Evolutionary conservation across 2,113 vertebrate genomes (phyloP).

Genomic region (Prunella fulvescens): DNA sequence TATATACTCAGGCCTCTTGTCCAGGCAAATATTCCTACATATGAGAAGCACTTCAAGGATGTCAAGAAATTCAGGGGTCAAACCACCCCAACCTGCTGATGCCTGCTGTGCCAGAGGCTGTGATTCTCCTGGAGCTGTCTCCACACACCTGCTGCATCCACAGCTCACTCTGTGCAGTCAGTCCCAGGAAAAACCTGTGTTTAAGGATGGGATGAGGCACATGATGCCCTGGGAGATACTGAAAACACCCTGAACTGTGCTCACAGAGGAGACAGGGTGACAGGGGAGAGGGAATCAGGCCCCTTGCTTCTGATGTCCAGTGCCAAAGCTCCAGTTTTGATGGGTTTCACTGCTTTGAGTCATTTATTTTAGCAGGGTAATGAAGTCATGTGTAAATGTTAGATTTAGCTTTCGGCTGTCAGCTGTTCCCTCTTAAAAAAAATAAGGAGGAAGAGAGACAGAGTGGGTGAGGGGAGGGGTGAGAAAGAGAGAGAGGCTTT

Average conservation of each 20-base stretch:
- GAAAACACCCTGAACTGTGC: background rate
- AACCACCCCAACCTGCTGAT: background rate
- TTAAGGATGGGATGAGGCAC: background rate
- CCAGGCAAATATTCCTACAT: background rate
- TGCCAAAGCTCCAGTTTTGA: background rate
- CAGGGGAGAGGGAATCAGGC: background rate
- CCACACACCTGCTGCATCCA: background rate
- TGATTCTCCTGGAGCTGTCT: background rate
- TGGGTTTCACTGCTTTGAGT: background rate
- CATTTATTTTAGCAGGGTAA: conserved; percentile 38
- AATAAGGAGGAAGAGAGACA: background rate
- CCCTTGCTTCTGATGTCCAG: background rate
- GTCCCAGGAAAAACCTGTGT: background rate
- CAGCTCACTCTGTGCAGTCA: background rate
- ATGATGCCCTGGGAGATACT: background rate
- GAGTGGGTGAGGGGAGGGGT: background rate
- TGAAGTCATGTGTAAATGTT: conserved; percentile 48
- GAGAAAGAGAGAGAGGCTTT: conserved; percentile 25
- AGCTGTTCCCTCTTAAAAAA: conserved; percentile 42
- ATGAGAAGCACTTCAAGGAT: background rate
- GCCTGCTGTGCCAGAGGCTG: background rate
- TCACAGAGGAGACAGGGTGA: background rate
- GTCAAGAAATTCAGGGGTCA: background rate
- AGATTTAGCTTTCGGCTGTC: conserved; percentile 53
- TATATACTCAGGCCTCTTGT: background rate